These are phyloP conservation scores for Ennomos fuscantarius DNA, from an alignment of 2,888 invertebrate genomes.

Conservation along the genomic window DNA sequence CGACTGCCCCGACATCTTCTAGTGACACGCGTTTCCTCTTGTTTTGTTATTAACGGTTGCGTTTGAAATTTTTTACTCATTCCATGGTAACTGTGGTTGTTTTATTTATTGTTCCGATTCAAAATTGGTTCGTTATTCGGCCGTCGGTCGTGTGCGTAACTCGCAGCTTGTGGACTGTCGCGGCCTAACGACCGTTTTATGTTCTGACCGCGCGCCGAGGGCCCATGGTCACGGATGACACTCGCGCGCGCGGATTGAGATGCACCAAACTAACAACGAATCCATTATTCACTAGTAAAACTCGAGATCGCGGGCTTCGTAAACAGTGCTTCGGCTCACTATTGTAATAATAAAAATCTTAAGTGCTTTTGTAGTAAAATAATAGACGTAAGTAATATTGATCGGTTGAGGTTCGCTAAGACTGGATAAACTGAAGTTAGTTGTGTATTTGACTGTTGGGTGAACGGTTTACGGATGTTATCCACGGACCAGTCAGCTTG, in stretches of 20 bases:
- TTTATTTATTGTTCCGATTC: constrained; percentile 51
- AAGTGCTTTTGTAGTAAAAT: constrained; percentile 45
- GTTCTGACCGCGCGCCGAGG: constrained; percentile 9
- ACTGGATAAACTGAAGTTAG: constrained; percentile 31
- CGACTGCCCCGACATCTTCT: constrained; percentile 96
- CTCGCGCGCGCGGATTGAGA: constrained; percentile 22
- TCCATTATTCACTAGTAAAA: constrained; percentile 27
- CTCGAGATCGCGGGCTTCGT: constrained; percentile 20
- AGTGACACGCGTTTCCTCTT: constrained; percentile 45
- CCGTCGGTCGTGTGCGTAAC: constrained; percentile 48
- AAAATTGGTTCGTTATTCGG: constrained; percentile 40
- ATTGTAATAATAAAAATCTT: constrained; percentile 29
- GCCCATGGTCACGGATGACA: constrained; percentile 1
- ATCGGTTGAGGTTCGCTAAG: constrained; percentile 43
- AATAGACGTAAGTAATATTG: constrained; percentile 37
- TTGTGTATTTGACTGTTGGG: constrained; percentile 26
- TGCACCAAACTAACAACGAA: constrained; percentile 40
- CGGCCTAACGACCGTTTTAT: constrained; percentile 45
- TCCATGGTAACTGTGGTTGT: constrained; percentile 53
- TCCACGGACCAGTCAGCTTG: neutral
- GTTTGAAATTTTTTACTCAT: constrained; percentile 48
- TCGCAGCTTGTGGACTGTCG: constrained; percentile 43
- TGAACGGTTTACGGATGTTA: constrained; percentile 1
- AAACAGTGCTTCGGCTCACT: constrained; percentile 17
- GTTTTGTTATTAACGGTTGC: constrained; percentile 35